Base-by-base conservation (phyloP, 2,797 vertebrate genomes). In the Yasuhikotakia modesta region DNA sequence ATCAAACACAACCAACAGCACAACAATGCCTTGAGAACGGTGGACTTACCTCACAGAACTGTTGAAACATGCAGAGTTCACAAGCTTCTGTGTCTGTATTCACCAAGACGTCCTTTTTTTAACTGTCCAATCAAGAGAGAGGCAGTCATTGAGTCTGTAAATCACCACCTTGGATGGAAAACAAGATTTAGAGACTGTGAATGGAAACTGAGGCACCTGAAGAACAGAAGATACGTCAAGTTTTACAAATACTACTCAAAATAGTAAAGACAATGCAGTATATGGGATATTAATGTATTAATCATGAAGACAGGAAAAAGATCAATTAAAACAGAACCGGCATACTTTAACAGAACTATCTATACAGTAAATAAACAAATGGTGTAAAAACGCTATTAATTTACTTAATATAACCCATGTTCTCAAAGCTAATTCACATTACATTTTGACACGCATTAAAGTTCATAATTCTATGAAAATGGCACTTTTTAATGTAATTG, bases 11-110 rank as follows among this genome's bases (percentile, higher is more conserved):
- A 67, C 58, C 64, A 73, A 27, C 53, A 69, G 39, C 17, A 19
- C 53, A 50, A 45, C 30, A 69, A 58, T 19, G 39, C 66, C 48
- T 53, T 32, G 57, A 61, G 52, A 65, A 21, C 35, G 61, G 69
- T 35, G 65, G 50, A 61, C 7, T 39, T 58, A 65, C 66, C 45
- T 70, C 65, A 22, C 71, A 80, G 53, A 72, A 68, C 73, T 73
- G 64, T 70, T 21, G n/a, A 58, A 52, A 35, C 75, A 68, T 50
- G 57, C 52, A 35, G 65, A 66, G 30, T 55, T 80, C 80, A 80
- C 65, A 55, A 85, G 76, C 82, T 65, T 84, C 30, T 70, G 80
- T 58, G 68, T 63, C 45, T 76, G 53, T 71, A 58, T 69, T 76
- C 78, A 64, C 21, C 69, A 19, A 64, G 61, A 68, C 69, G 71